Conservation (phyloP, 2,888 invertebrate species). For the Polia nebulosa region DNA sequence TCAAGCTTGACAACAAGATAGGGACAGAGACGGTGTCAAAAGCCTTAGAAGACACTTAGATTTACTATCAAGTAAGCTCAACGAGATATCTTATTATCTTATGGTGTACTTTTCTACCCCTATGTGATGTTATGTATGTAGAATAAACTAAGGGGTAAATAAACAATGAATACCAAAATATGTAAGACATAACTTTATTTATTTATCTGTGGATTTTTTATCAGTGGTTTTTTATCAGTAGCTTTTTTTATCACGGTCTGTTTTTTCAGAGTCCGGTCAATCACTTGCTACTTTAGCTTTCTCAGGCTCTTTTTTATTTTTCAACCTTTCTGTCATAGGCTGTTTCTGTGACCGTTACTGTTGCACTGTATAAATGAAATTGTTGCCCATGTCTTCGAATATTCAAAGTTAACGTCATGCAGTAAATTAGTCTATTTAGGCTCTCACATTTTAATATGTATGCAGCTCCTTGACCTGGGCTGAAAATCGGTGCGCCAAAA, state of each 20-base stretch:
- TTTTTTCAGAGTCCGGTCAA: background rate
- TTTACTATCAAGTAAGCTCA: no score
- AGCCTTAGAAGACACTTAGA: no score
- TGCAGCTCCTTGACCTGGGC: conserved; percentile 90
- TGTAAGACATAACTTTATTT: conserved; percentile 10
- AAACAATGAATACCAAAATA: background rate
- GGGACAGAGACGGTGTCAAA: no score
- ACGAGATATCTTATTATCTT: no score
- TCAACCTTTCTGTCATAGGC: background rate
- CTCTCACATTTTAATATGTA: conserved; percentile 92
- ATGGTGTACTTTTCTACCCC: no score
- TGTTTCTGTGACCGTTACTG: conserved; percentile 73
- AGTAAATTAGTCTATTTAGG: conserved; percentile 92
- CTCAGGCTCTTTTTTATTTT: background rate
- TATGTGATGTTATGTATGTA: no score
- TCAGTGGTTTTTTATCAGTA: background rate
- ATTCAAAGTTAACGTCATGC: conserved; percentile 92
- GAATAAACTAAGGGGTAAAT: background rate
- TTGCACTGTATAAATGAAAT: conserved; percentile 87
- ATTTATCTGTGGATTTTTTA: background rate
- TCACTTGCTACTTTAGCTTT: background rate
- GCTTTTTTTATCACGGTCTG: background rate
- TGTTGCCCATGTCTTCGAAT: conserved; percentile 89
- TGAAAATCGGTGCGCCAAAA: conserved; percentile 91
- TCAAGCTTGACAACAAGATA: no score